Percentiles rank a stretch among this genome's conserved stretches.
Conservation (phyloP, 2,113 vertebrate genomes). For the Xenopus laevis region DNA sequence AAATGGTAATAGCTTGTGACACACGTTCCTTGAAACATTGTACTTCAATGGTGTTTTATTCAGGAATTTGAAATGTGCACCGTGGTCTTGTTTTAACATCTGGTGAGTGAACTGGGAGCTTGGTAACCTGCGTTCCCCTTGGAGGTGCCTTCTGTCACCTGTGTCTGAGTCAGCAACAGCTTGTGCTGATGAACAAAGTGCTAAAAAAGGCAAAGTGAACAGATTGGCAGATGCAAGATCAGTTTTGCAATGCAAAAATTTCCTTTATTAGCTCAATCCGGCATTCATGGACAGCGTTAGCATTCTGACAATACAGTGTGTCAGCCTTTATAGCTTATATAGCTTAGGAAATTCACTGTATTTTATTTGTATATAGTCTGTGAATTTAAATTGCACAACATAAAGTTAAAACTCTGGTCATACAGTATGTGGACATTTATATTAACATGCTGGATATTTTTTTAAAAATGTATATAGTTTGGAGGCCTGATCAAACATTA, state of each 20-base stretch:
- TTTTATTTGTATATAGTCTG: too few relatives aligned
- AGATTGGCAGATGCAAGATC: slow-evolving; percentile 24
- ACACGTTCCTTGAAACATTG: slow-evolving; percentile 8
- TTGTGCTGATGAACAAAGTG: not conserved
- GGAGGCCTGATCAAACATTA: too few relatives aligned
- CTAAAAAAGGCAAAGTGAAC: slow-evolving; percentile 6
- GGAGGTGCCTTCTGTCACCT: slow-evolving; percentile 8
- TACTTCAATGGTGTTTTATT: slow-evolving; percentile 2
- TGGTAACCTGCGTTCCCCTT: slow-evolving; percentile 27
- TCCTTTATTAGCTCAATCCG: not conserved
- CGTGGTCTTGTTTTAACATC: not conserved
- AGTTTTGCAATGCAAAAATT: slow-evolving; percentile 1
- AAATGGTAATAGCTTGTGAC: not conserved
- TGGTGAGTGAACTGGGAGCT: slow-evolving; percentile 31
- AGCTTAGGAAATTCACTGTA: too few relatives aligned
- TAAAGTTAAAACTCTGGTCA: too few relatives aligned
- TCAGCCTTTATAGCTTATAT: not conserved
- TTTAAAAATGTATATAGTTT: too few relatives aligned
- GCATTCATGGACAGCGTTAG: not conserved
- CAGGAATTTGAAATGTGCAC: not conserved
- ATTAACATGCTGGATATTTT: too few relatives aligned
- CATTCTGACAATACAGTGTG: not conserved
- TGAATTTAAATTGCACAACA: too few relatives aligned
- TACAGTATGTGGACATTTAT: too few relatives aligned
- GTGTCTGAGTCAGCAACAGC: not conserved